Evolutionary conservation across 2,797 vertebrate species (phyloP).

Genomic region (Anolis apletophallus): DNA sequence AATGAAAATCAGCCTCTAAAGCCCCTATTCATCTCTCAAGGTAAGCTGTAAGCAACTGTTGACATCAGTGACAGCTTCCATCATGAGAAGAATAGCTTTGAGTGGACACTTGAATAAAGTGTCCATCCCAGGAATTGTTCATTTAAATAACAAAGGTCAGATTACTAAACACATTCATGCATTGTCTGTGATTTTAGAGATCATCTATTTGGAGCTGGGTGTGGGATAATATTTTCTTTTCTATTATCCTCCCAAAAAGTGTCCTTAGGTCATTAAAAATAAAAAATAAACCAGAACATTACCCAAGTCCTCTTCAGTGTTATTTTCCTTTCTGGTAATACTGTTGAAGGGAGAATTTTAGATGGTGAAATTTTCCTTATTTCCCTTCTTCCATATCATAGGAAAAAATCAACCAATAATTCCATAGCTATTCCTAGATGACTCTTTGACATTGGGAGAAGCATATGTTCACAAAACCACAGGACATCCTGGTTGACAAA

Average conservation of each 20-base stretch:
- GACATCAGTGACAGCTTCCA: not conserved
- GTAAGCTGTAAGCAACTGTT: not conserved
- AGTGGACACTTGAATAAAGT: not conserved
- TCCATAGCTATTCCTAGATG: not conserved
- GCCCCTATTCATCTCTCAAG: not conserved
- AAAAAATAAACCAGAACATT: no score
- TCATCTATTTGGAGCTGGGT: no score
- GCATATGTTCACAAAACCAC: not conserved
- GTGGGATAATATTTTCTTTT: no score
- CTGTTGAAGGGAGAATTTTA: not conserved
- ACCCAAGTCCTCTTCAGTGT: not conserved
- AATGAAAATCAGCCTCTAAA: no score
- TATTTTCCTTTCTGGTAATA: not conserved
- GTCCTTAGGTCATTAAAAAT: no score
- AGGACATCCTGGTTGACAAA: not conserved
- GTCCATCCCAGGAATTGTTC: not conserved
- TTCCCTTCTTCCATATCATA: not conserved
- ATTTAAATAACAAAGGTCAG: not conserved
- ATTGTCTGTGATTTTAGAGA: no score
- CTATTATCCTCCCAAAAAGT: no score
- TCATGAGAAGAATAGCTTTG: not conserved
- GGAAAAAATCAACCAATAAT: not conserved
- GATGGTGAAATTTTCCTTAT: not conserved
- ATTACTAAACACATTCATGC: not conserved
- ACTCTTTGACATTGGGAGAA: not conserved